Conservation (phyloP, 2,888 invertebrate genomes). For the Scaptomyza reducta region DNA sequence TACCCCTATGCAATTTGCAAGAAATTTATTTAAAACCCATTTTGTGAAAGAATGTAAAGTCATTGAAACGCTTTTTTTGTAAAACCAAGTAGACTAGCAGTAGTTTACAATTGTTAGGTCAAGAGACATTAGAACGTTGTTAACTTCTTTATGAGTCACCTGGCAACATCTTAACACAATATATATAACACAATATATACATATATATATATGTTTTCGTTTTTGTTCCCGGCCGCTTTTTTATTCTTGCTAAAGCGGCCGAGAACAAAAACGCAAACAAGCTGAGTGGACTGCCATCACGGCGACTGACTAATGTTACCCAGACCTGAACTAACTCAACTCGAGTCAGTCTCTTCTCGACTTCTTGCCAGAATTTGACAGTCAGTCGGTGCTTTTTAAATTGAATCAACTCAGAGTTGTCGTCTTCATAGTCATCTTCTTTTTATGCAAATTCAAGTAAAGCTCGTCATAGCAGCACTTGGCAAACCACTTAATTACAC, state of each 20-base stretch:
- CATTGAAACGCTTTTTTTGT: neutral
- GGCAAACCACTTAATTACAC: constrained; percentile 79
- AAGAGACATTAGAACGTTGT: constrained; percentile 39
- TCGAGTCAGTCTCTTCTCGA: constrained; percentile 38
- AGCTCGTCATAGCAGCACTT: constrained; percentile 43
- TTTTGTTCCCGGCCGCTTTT: no score
- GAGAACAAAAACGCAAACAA: constrained; percentile 47
- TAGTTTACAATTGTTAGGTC: constrained; percentile 54
- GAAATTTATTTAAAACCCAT: no score
- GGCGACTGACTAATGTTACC: constrained; percentile 15
- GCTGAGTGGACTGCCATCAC: constrained; percentile 56
- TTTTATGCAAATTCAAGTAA: constrained; percentile 66
- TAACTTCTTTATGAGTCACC: constrained; percentile 42
- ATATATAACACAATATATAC: neutral
- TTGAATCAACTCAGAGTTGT: constrained; percentile 72
- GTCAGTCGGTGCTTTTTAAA: constrained; percentile 65
- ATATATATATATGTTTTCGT: no score
- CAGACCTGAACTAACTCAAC: constrained; percentile 12
- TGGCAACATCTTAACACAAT: constrained; percentile 39
- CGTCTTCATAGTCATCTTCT: constrained; percentile 27
- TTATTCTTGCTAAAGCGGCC: no score
- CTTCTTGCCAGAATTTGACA: constrained; percentile 55
- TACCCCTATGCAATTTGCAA: no score
- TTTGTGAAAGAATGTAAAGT: neutral
- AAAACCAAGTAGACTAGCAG: neutral